A percentile compares a stretch with the other conserved stretches of the same genome.
Evolutionary conservation across 2,797 vertebrate genomes (phyloP).

Genomic region (Spondyliosoma cantharus): DNA sequence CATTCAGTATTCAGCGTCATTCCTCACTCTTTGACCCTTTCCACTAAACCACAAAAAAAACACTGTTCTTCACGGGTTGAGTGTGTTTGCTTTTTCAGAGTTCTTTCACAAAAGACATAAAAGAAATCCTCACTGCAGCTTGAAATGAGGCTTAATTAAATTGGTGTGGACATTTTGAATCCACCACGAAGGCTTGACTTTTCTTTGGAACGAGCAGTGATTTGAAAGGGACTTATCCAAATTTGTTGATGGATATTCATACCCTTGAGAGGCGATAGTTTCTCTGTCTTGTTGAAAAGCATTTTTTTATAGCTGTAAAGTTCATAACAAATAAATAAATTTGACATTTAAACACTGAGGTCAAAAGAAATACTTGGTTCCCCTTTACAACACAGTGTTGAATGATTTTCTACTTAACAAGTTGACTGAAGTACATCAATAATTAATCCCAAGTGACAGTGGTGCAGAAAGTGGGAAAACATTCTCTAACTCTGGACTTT

Average conservation of each 20-base stretch:
- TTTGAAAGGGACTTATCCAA: neutral
- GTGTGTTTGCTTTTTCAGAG: neutral
- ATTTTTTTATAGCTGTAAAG: neutral
- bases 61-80: constrained; percentile 15
- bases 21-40: constrained; percentile 41
- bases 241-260: neutral
- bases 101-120: constrained; percentile 24
- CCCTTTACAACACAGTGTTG: neutral
- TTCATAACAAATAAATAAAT: neutral
- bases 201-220: neutral
- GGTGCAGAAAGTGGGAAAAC: neutral
- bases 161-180: neutral
- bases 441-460: neutral
- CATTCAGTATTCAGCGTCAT: constrained; percentile 40
- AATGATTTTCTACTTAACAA: neutral
- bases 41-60: constrained; percentile 35
- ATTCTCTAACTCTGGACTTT: too few relatives aligned
- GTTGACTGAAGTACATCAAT: neutral
- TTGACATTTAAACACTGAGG: neutral
- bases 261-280: neutral
- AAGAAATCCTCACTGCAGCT: constrained; percentile 4
- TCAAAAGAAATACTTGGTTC: neutral
- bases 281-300: neutral
- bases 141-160: constrained; percentile 2
- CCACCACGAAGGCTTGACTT: neutral